Evolutionary conservation across 2,113 vertebrate genomes (phyloP), one percentile per base, ranked within the genome.

Genomic region (Macrotus californicus): DNA sequence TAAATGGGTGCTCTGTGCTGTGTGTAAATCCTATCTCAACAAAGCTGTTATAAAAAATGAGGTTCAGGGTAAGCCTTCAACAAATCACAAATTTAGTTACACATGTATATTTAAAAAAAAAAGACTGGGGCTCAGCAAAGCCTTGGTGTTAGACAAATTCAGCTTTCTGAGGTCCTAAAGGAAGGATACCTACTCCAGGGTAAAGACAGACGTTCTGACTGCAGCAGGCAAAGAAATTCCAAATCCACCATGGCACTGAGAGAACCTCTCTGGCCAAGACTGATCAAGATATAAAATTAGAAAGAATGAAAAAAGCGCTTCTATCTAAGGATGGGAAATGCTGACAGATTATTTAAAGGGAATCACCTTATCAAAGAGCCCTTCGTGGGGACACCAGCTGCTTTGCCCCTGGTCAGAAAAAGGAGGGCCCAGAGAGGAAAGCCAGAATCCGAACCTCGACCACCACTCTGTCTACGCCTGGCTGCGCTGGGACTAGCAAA

Each of bases 11-110:
- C 61, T 50, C 48, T 34, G 9, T 54, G 36, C 34, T 4, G 39
- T 50, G 56, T 43, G 43, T 56, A 31, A 95, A 83, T 77, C 88
- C 70, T 56, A 64, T 75, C 83, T 92, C 77, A 81, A 93, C 87
- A 91, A 95, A 83, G 36, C 14, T 87, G 19, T 91, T 92, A 89
- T 18, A 80, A 91, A 95, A 73, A 87, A 64, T 90, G 8, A 95
- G 43, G 54, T 12, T 41, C 39, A 94, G 16, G 61, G 39, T 81
- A 70, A 92, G 24, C 66, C 82, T 59, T 93, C 39, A 72, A 39
- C 50, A 95, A 95, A 67, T 82, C 48, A 91, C 19, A 93, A 54
- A n/a, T 96, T 75, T 79, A 82, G 39, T 70, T 82, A 43, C 19
- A 59, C 6, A 34, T 34, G 34, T n/a, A n/a, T 67, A 67, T 67